Conservation (phyloP, 2,113 vertebrate species). For the Chlorodrepanis virens region DNA sequence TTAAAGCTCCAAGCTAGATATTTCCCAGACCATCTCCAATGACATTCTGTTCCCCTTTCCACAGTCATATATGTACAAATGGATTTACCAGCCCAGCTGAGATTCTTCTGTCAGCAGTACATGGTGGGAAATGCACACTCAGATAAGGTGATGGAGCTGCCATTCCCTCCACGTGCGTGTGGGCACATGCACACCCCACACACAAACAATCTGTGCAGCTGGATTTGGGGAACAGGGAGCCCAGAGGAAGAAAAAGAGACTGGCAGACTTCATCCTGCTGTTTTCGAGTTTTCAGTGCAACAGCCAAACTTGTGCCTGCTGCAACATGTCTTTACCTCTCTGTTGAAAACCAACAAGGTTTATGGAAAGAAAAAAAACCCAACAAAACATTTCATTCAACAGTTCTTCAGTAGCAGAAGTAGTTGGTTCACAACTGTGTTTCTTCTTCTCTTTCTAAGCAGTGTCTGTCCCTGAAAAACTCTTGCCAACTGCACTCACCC, state of each 20-base stretch:
- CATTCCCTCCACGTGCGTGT: not conserved
- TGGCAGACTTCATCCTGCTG: not conserved
- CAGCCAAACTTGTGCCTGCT: not conserved
- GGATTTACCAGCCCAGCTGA: not conserved
- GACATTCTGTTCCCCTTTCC: not conserved
- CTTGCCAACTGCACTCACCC: not conserved
- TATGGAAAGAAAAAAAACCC: not conserved
- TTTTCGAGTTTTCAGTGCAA: not conserved
- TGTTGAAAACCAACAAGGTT: not conserved
- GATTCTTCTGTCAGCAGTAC: not conserved
- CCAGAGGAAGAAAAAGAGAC: not conserved
- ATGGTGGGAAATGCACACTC: not conserved
- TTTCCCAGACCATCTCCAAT: not conserved
- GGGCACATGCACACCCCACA: not conserved
- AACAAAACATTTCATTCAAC: not conserved
- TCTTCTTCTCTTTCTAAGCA: not conserved
- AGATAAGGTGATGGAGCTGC: not conserved
- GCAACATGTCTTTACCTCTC: not conserved
- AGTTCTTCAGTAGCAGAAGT: not conserved
- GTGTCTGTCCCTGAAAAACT: not conserved
- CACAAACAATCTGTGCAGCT: not conserved
- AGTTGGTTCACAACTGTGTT: not conserved
- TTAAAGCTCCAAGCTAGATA: not conserved
- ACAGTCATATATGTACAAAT: not conserved
- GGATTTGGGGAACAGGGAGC: not conserved